phyloP scores from a whole-genome alignment of 1,140 invertebrate species.

The Drosophila nigrodunni region DNA sequence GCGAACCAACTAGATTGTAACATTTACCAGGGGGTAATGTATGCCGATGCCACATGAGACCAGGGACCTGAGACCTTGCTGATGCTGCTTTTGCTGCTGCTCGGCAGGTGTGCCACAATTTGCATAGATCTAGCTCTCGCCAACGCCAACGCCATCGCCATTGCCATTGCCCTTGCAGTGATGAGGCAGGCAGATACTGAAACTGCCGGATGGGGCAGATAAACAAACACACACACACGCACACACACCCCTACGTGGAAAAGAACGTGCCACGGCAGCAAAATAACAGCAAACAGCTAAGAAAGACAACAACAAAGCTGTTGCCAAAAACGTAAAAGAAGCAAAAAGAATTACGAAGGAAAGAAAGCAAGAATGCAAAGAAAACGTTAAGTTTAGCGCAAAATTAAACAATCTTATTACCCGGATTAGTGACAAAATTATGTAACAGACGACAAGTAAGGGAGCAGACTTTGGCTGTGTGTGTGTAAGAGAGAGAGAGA shows the following conservation, averaged over 20 bases:
- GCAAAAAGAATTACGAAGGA: slow-evolving; percentile 8
- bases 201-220: slow-evolving; percentile 39
- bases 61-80: slow-evolving; percentile 4
- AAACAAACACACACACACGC: slow-evolving; percentile 44
- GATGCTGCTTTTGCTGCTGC: slow-evolving; percentile 3
- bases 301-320: slow-evolving; percentile 42
- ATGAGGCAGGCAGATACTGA: slow-evolving; percentile 52
- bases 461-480: not conserved
- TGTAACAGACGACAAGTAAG: slow-evolving; percentile 57
- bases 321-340: slow-evolving; percentile 31
- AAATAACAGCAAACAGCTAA: slow-evolving; percentile 43
- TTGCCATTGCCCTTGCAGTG: slow-evolving; percentile 8
- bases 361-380: slow-evolving; percentile 49
- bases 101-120: slow-evolving; percentile 70
- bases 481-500: too few relatives aligned
- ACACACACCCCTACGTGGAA: not conserved
- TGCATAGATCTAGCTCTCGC: slow-evolving; percentile 63
- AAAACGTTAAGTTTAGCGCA: slow-evolving; percentile 82
- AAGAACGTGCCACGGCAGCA: slow-evolving; percentile 47
- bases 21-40: slow-evolving; percentile 77
- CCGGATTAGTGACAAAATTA: slow-evolving; percentile 82
- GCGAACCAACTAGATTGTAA: slow-evolving; percentile 65
- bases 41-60: slow-evolving; percentile 79
- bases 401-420: slow-evolving; percentile 84
- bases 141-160: not conserved